Base-by-base conservation (phyloP, 2,113 vertebrate genomes). In the Petaurus breviceps region DNA sequence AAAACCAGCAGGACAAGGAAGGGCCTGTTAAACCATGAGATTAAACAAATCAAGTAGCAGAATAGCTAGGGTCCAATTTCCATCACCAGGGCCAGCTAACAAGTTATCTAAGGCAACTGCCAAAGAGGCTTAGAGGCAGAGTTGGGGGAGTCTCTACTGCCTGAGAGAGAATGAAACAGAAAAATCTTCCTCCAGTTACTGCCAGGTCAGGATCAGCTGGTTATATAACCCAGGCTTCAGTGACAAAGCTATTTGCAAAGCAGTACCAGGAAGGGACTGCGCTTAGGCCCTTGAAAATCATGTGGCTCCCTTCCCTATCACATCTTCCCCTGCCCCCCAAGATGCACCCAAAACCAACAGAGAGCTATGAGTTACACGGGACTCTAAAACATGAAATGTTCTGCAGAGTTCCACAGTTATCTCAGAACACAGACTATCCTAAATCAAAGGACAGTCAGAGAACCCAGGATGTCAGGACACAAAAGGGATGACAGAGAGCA, bases 181-280 rank as follows among this genome's bases (percentile, higher is more conserved):
- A 95, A 84, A 97, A 94, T 89, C 5, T 0, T 1, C 54, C 90
- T 95, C 49, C 47, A 31, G 47, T 31, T 50, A 25, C 89, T 77
- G 97, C 93, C 96, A 89, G 96, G 92, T 94, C 91, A n/a, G 95
- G 91, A 92, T 94, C 52, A 0, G 51, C 90, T 93, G 84, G 93
- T 97, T 97, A 96, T 55, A 95, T 97, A 97, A 98, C 90, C 90
- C 93, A 90, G 95, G 91, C 94, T 96, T 54, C 92, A 16, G 24
- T 94, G 97, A 97, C 95, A 97, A 94, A 97, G 95, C 89, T 89
- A 57, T 0, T 91, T 77, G 61, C 92, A 52, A 51, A 91, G 94
- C 54, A 43, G 43, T 90, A 91, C 57, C 90, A 54, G 53, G 57
- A 89, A 95, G 43, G 90, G 91, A 92, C 92, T 61, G 50, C 52